Percentiles rank a stretch among this genome's conserved stretches.
phyloP scores from a whole-genome alignment of 2,113 vertebrate species.

The Microcebus jonahi region DNA sequence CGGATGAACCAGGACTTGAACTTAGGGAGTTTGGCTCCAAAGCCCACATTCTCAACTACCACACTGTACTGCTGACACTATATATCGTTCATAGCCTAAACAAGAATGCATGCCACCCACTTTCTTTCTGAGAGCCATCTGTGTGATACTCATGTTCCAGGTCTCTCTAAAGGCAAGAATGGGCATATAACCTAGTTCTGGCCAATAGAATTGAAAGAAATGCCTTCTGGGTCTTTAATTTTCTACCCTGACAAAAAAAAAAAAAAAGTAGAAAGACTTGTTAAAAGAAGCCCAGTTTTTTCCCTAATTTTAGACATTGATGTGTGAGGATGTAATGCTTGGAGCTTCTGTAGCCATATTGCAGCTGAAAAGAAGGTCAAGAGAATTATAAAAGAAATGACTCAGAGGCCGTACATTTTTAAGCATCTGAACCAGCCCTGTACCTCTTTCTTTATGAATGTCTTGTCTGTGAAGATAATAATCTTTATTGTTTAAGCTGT shows the following conservation, averaged over 20 bases:
- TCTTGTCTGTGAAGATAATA: neutral
- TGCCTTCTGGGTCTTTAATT: neutral
- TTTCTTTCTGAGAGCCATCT: conserved; percentile 10
- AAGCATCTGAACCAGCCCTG: neutral
- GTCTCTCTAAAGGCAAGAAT: neutral
- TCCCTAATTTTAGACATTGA: conserved; percentile 26
- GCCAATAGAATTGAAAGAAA: neutral
- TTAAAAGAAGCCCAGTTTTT: neutral
- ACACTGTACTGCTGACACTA: neutral
- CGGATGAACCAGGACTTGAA: neutral
- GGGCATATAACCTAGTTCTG: neutral
- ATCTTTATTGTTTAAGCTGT: neutral
- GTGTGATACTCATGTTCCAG: neutral
- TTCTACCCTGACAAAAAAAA: neutral
- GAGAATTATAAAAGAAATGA: neutral
- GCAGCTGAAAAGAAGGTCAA: conserved; percentile 15
- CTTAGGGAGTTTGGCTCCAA: neutral
- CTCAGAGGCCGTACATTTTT: neutral
- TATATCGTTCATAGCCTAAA: neutral
- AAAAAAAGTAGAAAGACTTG: neutral
- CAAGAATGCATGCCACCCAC: neutral
- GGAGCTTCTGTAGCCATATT: neutral
- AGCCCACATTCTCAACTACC: neutral
- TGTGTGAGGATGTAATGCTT: neutral
- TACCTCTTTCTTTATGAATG: neutral